Conservation (phyloP, 2,113 vertebrate species). For the Candoia aspera region DNA sequence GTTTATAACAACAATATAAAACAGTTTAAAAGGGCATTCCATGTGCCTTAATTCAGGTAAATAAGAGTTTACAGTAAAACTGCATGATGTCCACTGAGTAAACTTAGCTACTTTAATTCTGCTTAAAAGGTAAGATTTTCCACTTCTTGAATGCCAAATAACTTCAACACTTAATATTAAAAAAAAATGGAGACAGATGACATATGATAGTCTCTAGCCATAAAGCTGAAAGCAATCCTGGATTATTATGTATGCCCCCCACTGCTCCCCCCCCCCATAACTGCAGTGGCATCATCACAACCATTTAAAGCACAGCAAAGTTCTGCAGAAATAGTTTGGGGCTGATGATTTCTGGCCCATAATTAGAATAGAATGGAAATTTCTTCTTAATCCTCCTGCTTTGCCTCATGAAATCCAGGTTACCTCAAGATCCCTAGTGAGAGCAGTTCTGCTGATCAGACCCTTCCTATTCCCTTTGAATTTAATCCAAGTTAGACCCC, state of each 20-base stretch:
- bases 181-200: background rate
- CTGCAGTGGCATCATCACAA: background rate
- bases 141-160: background rate
- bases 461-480: background rate
- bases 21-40: background rate
- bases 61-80: background rate
- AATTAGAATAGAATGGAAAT: background rate
- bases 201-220: background rate
- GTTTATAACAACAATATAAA: background rate
- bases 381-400: background rate
- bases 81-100: background rate
- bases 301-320: background rate
- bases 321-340: background rate
- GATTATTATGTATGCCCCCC: background rate
- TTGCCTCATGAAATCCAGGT: background rate
- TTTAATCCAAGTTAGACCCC: background rate
- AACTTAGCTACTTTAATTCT: background rate
- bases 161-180: background rate
- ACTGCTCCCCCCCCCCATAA: background rate
- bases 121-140: background rate
- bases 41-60: background rate
- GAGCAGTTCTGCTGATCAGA: background rate
- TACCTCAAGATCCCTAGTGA: background rate
- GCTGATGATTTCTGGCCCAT: background rate
- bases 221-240: background rate